Conservation (phyloP, 1,140 invertebrate genomes). For the Octopus bimaculoides region DNA sequence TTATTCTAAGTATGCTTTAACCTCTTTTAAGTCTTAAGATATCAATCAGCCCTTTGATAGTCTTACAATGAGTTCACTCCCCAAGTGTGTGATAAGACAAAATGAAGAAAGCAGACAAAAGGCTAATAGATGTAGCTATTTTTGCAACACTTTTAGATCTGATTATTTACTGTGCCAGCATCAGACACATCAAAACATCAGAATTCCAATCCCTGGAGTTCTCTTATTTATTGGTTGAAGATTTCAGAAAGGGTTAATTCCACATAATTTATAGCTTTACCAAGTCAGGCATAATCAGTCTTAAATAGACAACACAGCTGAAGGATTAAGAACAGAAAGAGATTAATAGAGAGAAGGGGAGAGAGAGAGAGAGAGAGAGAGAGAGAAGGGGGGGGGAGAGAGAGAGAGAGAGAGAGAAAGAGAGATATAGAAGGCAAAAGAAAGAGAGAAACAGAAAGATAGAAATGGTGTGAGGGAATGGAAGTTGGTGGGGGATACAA, state of each 20-base stretch:
- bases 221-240: conserved; percentile 6
- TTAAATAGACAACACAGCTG: background rate
- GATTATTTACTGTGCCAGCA: too few relatives aligned
- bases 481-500: background rate
- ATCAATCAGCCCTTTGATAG: too few relatives aligned
- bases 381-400: conserved; percentile 5
- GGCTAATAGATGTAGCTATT: background rate
- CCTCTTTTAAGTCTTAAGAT: too few relatives aligned
- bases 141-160: too few relatives aligned
- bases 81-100: background rate
- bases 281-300: background rate
- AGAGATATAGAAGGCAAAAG: conserved; percentile 14
- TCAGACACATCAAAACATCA: too few relatives aligned
- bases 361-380: background rate
- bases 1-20: too few relatives aligned
- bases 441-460: background rate
- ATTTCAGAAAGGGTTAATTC: conserved; percentile 14
- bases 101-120: background rate
- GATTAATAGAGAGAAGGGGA: conserved; percentile 8
- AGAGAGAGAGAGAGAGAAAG: conserved; percentile 7
- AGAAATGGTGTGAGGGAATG: background rate
- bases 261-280: conserved; percentile 11
- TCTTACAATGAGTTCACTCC: background rate
- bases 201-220: too few relatives aligned
- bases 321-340: conserved; percentile 15